A percentile compares a stretch with the other conserved stretches of the same genome.
phyloP scores from a whole-genome alignment of 2,113 vertebrate species.

The Corythornis madagascariensis region DNA sequence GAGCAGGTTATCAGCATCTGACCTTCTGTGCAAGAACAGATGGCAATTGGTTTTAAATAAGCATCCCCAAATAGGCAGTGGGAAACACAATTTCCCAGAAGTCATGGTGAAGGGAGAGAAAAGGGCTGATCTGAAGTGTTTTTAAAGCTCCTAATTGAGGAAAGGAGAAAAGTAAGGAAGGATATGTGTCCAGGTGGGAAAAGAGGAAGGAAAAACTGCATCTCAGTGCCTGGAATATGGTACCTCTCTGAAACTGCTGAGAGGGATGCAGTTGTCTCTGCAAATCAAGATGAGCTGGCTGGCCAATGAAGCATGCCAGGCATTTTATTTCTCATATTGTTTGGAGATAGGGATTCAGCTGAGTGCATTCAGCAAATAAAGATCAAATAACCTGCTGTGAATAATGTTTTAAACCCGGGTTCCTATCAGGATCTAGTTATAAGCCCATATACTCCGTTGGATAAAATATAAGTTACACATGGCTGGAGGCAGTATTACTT shows the following conservation, averaged over 20 bases:
- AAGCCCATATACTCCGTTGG: conserved; percentile 76
- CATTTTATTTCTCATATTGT: conserved; percentile 80
- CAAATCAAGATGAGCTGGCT: conserved; percentile 73
- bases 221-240: conserved; percentile 6
- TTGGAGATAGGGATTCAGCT: conserved; percentile 78
- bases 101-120: background rate
- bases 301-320: conserved; percentile 72
- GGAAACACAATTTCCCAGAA: background rate
- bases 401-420: conserved; percentile 80
- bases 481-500: conserved; percentile 69
- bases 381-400: conserved; percentile 81
- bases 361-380: conserved; percentile 81
- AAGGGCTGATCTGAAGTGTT: background rate
- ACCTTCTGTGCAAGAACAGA: background rate
- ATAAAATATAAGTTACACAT: conserved; percentile 78
- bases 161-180: background rate
- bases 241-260: conserved; percentile 50
- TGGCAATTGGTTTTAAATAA: background rate
- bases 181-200: background rate
- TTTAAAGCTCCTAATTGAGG: background rate
- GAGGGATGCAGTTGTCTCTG: conserved; percentile 69
- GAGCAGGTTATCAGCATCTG: background rate
- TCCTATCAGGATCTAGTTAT: conserved; percentile 80
- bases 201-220: background rate
- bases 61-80: background rate